Base-by-base conservation (phyloP, 2,113 vertebrate genomes). In the Hemicordylus capensis region DNA sequence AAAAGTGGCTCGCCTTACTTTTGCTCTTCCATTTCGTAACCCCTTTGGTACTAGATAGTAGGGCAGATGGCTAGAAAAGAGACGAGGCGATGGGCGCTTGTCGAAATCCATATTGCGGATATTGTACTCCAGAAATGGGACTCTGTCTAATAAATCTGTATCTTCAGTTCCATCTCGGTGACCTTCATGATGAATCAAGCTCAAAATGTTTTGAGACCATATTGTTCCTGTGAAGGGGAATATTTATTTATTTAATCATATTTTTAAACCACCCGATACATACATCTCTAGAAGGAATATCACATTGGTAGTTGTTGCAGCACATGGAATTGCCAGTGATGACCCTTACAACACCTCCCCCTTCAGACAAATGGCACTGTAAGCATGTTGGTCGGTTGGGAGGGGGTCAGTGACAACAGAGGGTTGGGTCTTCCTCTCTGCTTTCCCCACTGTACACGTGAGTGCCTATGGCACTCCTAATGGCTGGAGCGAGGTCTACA, bases 171-270 rank as follows among this genome's bases (percentile, higher is more conserved):
- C 83, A 2, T 93, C 87, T 2, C 88, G 85, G 75, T 96, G 86
- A 9, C 84, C 89, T 83, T 95, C 92, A 77, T 91, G 87, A 63
- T 92, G 81, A 83, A 96, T 95, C 69, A 93, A 66, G 39, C 85
- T 92, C 84, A 96, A 17, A 86, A 95, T 95, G 31, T 95, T 91
- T 59, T 95, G 92, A 64, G 82, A 87, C 95, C 95, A 96, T 56
- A 93, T 51, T 12, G 95, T 96, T 59, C 94, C 94, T 96, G 72
- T 70, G 61, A 26, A 87, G 91, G 74, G 91, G 37, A 87, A 73
- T 66, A 26, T 69, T 75, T 70, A 2, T 24, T 73, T 17, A 56
- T n/a, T n/a, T n/a, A n/a, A n/a, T n/a, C n/a, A n/a, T n/a, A n/a
- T n/a, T n/a, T n/a, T n/a, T n/a, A n/a, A n/a, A n/a, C n/a, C n/a